These are phyloP conservation scores for Drosophila niveifrons DNA, from an alignment of 2,888 invertebrate genomes.

Conservation along the genomic window DNA sequence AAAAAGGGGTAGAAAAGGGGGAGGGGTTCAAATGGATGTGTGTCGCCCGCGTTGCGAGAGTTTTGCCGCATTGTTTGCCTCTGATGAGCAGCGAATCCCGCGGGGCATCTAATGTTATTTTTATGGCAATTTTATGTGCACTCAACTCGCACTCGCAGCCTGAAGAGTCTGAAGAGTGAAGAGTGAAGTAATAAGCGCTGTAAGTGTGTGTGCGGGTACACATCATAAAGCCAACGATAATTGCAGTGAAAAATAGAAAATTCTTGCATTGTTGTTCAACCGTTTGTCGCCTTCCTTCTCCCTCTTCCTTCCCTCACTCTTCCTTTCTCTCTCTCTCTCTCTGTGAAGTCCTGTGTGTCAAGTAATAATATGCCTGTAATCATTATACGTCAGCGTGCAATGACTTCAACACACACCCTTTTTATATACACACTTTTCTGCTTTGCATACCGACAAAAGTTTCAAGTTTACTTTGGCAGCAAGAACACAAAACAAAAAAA, in stretches of 20 bases:
- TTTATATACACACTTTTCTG: too few relatives aligned
- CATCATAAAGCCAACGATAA: constrained; percentile 65
- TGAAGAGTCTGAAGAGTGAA: not conserved
- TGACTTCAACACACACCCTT: constrained; percentile 47
- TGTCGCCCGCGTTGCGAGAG: constrained; percentile 26
- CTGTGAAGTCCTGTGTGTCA: constrained; percentile 51
- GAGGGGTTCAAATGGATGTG: constrained; percentile 30
- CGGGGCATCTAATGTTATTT: constrained; percentile 64
- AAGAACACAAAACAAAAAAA: too few relatives aligned
- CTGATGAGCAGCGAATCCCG: constrained; percentile 59
- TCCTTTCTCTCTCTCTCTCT: constrained; percentile 9
- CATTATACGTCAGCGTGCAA: constrained; percentile 68
- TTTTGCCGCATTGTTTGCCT: constrained; percentile 54
- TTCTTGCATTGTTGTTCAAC: constrained; percentile 55
- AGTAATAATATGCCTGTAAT: constrained; percentile 70
- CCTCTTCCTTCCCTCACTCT: not conserved
- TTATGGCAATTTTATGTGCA: constrained; percentile 65
- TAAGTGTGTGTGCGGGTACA: constrained; percentile 30
- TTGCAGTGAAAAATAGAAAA: constrained; percentile 66
- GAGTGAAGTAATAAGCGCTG: constrained; percentile 40
- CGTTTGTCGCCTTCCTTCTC: not conserved
- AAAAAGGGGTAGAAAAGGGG: too few relatives aligned
- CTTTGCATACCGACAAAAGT: constrained; percentile 35
- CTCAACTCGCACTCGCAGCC: constrained; percentile 5
- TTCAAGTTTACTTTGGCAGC: not conserved